These are phyloP conservation scores for Leucopsar rothschildi DNA, from an alignment of 2,113 vertebrate genomes.

Conservation along the genomic window DNA sequence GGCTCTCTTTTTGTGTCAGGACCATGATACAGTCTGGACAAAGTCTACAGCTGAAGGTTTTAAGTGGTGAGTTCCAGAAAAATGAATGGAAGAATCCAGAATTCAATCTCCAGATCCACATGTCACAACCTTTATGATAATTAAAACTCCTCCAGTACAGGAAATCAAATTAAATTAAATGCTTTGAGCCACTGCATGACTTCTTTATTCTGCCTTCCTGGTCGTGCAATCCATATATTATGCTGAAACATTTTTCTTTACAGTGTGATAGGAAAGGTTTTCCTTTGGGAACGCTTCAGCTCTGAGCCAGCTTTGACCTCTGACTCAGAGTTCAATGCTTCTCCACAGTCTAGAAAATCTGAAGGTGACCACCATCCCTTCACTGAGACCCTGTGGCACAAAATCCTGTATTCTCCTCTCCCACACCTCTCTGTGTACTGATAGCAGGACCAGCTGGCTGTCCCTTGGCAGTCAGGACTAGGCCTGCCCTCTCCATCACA, in stretches of 20 bases:
- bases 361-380: not conserved
- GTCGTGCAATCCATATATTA: not conserved
- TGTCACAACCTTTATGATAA: not conserved
- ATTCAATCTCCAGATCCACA: not conserved
- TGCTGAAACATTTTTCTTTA: not conserved
- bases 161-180: not conserved
- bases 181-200: not conserved
- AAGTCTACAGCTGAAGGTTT: not conserved
- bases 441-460: not conserved
- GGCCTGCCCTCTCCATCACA: not conserved
- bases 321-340: not conserved
- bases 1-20: not conserved
- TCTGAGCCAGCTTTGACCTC: not conserved
- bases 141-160: not conserved
- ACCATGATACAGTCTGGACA: not conserved
- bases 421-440: not conserved
- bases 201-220: not conserved
- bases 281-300: not conserved
- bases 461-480: not conserved
- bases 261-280: not conserved
- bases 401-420: not conserved
- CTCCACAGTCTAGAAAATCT: accelerated
- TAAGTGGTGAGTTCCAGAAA: not conserved
- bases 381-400: not conserved
- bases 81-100: not conserved